These are phyloP conservation scores for Drosophila bocqueti DNA, from an alignment of 1,140 invertebrate genomes.

Conservation along the genomic window DNA sequence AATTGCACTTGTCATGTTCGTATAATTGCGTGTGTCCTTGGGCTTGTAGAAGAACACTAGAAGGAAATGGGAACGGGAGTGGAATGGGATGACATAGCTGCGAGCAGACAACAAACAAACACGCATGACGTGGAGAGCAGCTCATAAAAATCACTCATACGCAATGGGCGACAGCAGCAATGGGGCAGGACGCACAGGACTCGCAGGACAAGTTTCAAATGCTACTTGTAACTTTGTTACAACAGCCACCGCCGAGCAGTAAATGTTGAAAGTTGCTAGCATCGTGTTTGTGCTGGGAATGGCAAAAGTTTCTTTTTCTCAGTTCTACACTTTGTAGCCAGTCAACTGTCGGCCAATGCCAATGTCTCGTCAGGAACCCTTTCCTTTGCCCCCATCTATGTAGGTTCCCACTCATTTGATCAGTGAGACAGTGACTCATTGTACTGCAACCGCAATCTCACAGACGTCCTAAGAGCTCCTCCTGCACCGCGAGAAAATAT, in stretches of 20 bases:
- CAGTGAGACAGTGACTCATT: constrained; percentile 42
- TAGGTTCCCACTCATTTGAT: constrained; percentile 43
- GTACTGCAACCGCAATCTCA: constrained; percentile 28
- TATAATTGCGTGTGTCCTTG: constrained; percentile 40
- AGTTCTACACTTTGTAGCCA: constrained; percentile 51
- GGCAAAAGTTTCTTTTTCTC: constrained; percentile 55
- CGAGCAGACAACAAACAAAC: constrained; percentile 41
- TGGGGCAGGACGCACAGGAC: constrained; percentile 42
- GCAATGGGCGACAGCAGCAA: constrained; percentile 45
- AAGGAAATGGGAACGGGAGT: background rate
- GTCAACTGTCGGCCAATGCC: constrained; percentile 49
- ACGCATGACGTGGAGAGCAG: constrained; percentile 36
- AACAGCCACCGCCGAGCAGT: constrained; percentile 42
- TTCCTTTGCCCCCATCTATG: constrained; percentile 4
- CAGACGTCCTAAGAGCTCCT: constrained; percentile 39
- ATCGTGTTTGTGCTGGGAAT: constrained; percentile 50
- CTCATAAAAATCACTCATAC: constrained; percentile 81
- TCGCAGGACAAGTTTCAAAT: constrained; percentile 74
- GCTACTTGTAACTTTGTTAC: constrained; percentile 79
- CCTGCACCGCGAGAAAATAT: constrained; percentile 11
- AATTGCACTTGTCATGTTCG: constrained; percentile 51
- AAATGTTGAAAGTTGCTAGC: constrained; percentile 65
- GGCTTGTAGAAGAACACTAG: constrained; percentile 13
- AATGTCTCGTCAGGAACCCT: constrained; percentile 41
- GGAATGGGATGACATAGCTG: constrained; percentile 4